Evolutionary conservation across 2,113 vertebrate genomes (phyloP).

Genomic region (Glaucidium brasilianum): DNA sequence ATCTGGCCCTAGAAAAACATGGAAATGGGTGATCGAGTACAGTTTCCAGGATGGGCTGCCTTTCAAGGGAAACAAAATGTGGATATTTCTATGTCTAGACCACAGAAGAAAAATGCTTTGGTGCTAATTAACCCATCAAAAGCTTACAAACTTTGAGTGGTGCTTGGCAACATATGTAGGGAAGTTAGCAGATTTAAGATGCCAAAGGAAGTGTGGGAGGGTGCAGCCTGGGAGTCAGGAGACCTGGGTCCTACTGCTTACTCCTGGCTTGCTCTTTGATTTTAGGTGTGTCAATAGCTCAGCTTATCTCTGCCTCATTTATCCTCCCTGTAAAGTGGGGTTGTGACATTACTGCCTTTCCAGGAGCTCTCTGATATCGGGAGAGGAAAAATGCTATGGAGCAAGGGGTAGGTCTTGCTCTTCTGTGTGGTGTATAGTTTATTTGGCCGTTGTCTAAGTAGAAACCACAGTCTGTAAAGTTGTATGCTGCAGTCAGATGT

Average conservation of each 20-base stretch:
- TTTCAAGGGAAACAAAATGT: constrained; percentile 85
- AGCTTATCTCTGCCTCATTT: background rate
- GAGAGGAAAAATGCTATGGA: background rate
- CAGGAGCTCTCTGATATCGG: background rate
- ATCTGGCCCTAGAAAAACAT: constrained; percentile 79
- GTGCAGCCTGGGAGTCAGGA: background rate
- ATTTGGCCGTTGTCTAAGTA: background rate
- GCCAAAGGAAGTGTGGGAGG: background rate
- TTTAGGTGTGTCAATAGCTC: background rate
- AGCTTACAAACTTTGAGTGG: constrained; percentile 45
- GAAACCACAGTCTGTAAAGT: background rate
- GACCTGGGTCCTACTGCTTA: background rate
- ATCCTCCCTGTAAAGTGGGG: background rate
- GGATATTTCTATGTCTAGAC: constrained; percentile 86
- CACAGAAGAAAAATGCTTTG: constrained; percentile 79
- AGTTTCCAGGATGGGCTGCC: constrained; percentile 77
- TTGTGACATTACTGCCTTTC: background rate
- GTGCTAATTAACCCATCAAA: constrained; percentile 78
- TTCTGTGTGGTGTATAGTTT: background rate
- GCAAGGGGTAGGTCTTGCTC: background rate
- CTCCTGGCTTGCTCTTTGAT: background rate
- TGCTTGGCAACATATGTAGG: background rate
- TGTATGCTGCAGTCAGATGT: background rate
- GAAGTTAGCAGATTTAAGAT: constrained; percentile 9
- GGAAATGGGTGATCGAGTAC: constrained; percentile 72